Evolutionary conservation across 2,888 invertebrate species (phyloP).

Genomic region (Celastrina argiolus): DNA sequence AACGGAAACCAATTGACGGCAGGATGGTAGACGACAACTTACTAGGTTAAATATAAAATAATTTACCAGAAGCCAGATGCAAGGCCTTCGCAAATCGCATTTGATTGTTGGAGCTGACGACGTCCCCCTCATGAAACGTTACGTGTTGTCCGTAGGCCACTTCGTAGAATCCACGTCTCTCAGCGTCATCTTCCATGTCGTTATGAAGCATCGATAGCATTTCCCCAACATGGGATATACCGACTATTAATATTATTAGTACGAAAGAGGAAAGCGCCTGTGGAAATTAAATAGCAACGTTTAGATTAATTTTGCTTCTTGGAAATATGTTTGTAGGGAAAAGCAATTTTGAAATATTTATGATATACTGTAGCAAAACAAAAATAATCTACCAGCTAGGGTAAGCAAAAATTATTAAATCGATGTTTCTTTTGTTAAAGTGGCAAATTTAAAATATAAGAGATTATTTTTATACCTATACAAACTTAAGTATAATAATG

Average conservation of each 20-base stretch:
- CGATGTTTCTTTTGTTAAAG: too few relatives aligned
- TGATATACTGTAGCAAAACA: background rate
- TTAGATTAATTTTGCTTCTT: background rate
- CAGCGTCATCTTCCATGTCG: constrained; percentile 73
- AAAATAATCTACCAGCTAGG: too few relatives aligned
- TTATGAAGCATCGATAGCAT: constrained; percentile 70
- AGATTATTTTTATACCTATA: background rate
- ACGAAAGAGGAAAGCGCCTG: constrained; percentile 72
- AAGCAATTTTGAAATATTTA: background rate
- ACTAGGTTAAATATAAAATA: too few relatives aligned
- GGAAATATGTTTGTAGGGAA: background rate
- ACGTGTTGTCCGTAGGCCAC: constrained; percentile 54
- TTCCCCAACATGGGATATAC: constrained; percentile 69
- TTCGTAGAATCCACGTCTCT: constrained; percentile 62
- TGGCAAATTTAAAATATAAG: too few relatives aligned
- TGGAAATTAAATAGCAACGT: constrained; percentile 21
- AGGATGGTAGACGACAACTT: background rate
- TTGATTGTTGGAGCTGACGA: constrained; percentile 68
- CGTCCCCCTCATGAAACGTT: constrained; percentile 59
- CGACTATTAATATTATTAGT: constrained; percentile 66
- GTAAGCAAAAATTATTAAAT: too few relatives aligned
- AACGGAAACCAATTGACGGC: too few relatives aligned
- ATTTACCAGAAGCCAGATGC: constrained; percentile 65
- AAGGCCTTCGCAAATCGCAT: constrained; percentile 71
- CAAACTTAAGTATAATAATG: background rate